Evolutionary conservation across 1,140 invertebrate species (phyloP).

Genomic region (Bacillus rossius): DNA sequence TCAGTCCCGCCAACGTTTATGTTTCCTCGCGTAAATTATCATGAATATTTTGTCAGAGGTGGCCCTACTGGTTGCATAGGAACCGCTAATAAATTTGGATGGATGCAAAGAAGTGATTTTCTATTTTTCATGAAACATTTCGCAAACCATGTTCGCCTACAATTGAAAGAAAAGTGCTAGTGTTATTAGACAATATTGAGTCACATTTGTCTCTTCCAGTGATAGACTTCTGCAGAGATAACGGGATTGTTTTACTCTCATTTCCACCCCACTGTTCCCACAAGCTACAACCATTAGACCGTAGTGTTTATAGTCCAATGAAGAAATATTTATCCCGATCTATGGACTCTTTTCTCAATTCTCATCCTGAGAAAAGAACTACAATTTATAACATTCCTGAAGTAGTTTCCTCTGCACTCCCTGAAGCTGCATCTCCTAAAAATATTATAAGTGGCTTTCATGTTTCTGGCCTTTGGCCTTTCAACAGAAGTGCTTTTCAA

Average conservation of each 20-base stretch:
- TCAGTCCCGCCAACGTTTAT: slow-evolving; percentile 26
- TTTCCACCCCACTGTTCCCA: slow-evolving; percentile 44
- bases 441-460: slow-evolving; percentile 33
- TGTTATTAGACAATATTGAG: slow-evolving; percentile 2
- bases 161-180: background rate
- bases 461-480: slow-evolving; percentile 35
- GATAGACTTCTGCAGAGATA: slow-evolving; percentile 21
- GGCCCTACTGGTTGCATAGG: slow-evolving; percentile 28
- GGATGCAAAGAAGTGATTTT: slow-evolving; percentile 31
- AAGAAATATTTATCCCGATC: slow-evolving; percentile 32
- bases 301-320: slow-evolving; percentile 40
- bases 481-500: slow-evolving; percentile 34
- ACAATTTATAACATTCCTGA: slow-evolving; percentile 34
- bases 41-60: slow-evolving; percentile 22
- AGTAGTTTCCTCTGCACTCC: slow-evolving; percentile 25
- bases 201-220: background rate
- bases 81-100: slow-evolving; percentile 27
- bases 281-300: slow-evolving; percentile 45
- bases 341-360: slow-evolving; percentile 16
- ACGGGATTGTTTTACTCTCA: slow-evolving; percentile 35
- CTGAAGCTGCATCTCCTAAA: slow-evolving; percentile 27
- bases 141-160: slow-evolving; percentile 26
- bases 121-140: slow-evolving; percentile 24
- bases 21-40: slow-evolving; percentile 27
- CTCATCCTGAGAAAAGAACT: slow-evolving; percentile 30